A percentile compares a stretch with the other conserved stretches of the same genome.
Evolutionary conservation across 1,140 invertebrate genomes (phyloP).

Genomic region (Eueides isabella): DNA sequence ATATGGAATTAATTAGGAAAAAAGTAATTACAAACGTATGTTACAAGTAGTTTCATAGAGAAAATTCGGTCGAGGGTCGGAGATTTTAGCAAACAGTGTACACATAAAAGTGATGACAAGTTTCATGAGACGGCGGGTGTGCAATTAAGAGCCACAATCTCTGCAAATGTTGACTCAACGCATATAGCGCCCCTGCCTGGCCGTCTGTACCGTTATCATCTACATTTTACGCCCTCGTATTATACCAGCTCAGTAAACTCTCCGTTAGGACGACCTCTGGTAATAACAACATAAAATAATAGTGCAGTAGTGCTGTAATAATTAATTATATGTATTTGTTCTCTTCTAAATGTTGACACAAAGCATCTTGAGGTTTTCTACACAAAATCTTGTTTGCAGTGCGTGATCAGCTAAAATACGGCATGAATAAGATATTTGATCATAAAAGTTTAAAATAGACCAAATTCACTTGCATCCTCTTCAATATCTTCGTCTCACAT

Average conservation of each 20-base stretch:
- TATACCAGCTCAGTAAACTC: conserved; percentile 4
- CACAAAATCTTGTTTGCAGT: too few relatives aligned
- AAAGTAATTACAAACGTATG: too few relatives aligned
- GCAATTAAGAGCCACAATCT: conserved; percentile 48
- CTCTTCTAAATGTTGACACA: too few relatives aligned
- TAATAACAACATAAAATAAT: not conserved
- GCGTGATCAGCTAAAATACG: too few relatives aligned
- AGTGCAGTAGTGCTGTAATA: not conserved
- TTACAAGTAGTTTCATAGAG: too few relatives aligned
- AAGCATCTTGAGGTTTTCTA: too few relatives aligned
- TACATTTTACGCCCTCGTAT: conserved; percentile 7
- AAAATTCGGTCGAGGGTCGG: not conserved
- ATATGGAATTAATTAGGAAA: too few relatives aligned
- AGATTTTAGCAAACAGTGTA: not conserved
- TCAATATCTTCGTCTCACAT: too few relatives aligned
- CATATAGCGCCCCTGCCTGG: not conserved
- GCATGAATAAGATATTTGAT: too few relatives aligned
- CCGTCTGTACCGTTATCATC: conserved; percentile 1
- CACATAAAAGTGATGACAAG: conserved; percentile 22
- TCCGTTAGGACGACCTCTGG: not conserved
- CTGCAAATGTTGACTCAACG: conserved; percentile 45
- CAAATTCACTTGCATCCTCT: too few relatives aligned
- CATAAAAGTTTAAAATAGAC: too few relatives aligned
- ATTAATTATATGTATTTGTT: too few relatives aligned
- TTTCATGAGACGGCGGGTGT: conserved; percentile 30